Evolutionary conservation across 2,888 invertebrate species (phyloP).

Genomic region (Drosophila trichaetosa): DNA sequence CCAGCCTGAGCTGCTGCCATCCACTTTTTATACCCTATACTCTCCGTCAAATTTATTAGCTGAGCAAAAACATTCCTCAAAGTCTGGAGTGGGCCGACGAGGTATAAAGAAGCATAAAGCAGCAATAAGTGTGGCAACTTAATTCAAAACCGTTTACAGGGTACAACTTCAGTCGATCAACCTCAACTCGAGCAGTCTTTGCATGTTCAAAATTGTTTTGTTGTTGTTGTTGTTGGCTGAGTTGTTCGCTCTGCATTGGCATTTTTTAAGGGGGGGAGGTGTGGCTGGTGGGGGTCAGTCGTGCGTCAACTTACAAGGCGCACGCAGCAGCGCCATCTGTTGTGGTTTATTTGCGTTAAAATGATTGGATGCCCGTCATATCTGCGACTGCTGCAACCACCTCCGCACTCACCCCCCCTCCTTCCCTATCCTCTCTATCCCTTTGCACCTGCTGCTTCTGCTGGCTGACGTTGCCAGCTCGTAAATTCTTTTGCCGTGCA

Average conservation of each 20-base stretch:
- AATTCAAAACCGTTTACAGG: background rate
- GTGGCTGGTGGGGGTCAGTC: conserved; percentile 36
- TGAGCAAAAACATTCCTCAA: background rate
- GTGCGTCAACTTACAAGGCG: conserved; percentile 78
- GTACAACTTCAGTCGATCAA: background rate
- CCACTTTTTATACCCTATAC: conserved; percentile 7
- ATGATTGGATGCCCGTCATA: conserved; percentile 82
- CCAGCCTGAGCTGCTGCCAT: conserved; percentile 20
- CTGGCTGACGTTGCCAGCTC: conserved; percentile 52
- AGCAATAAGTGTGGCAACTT: background rate
- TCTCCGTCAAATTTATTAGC: background rate
- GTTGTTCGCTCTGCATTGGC: conserved; percentile 8
- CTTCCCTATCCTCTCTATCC: conserved; percentile 4
- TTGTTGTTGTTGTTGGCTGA: conserved; percentile 27
- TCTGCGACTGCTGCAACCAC: conserved; percentile 52
- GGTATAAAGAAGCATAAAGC: background rate
- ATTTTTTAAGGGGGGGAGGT: background rate
- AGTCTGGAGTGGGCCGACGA: background rate
- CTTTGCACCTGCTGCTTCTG: conserved; percentile 23
- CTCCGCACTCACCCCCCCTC: background rate
- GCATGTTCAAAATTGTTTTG: conserved; percentile 21
- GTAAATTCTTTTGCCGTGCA: conserved; percentile 55
- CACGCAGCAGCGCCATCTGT: conserved; percentile 78
- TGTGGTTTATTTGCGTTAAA: conserved; percentile 82
- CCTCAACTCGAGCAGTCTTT: background rate